Base-by-base conservation (phyloP, 2,113 vertebrate species). In the Corvus moneduloides region DNA sequence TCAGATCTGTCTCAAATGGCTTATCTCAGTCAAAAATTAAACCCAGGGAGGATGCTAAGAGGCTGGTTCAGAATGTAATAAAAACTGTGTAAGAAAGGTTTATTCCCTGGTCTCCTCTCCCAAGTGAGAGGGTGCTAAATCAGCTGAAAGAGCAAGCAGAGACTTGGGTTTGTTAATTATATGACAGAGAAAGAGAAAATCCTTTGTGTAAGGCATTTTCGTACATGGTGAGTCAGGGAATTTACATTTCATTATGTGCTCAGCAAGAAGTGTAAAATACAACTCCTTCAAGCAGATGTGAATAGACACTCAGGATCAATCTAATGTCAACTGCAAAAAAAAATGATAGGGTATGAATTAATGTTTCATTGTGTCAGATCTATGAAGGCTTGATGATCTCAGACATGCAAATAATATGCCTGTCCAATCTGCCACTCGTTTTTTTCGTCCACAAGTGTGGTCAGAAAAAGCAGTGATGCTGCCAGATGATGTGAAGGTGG, bases 101-200 rank as follows among this genome's bases (percentile, higher is more conserved):
- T 28, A 11, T 64, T 91, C 62, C 54, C 58, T 43, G 22, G 24
- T 41, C 43, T 81, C 28, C 66, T 79, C 43, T 90, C 26, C 32
- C 61, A 28, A 63, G 26, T 8, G 3, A 90, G 41, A 87, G 44
- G 7, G 13, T 52, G 76, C 54, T 90, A 93, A 94, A 91, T 90
- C 62, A 91, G 35, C 16, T 73, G 77, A 82, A 94, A 76, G 66
- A 89, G 63, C 66, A 76, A 91, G 72, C 35, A 87, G 92, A 95
- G 49, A 84, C 11, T 48, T 64, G 20, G 10, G 9, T 85, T 61
- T 69, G 11, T 69, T 87, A 94, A 79, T 85, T 85, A 72, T 69
- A 61, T 6, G 62, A 61, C 71, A 90, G 66, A 76, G 82, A 91
- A 91, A 90, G 66, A 76, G 82, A 91, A 91, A 90, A 84, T 16